Percentiles rank a stretch among this genome's conserved stretches.
Conservation (phyloP, 2,888 invertebrate genomes). For the Acanthacorydalis orientalis region DNA sequence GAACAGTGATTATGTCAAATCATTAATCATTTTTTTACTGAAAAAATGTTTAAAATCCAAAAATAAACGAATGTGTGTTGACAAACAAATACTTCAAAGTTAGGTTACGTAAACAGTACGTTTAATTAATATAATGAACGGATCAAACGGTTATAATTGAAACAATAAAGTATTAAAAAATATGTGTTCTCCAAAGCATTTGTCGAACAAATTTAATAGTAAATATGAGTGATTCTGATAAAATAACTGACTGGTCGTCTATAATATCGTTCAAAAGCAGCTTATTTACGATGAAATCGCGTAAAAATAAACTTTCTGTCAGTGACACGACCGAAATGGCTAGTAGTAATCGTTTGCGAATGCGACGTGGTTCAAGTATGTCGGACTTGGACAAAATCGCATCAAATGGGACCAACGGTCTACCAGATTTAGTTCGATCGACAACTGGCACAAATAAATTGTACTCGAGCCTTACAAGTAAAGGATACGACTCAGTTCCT, state of each 20-base stretch:
- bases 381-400: slow-evolving; percentile 52
- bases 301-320: slow-evolving; percentile 15
- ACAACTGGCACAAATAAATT: slow-evolving; percentile 27
- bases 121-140: no score
- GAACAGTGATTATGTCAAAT: no score
- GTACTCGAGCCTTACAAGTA: slow-evolving; percentile 21
- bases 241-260: slow-evolving; percentile 38
- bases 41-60: no score
- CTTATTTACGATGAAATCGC: slow-evolving; percentile 34
- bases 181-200: no score
- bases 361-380: slow-evolving; percentile 53
- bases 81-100: no score
- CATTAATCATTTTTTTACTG: no score
- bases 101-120: no score
- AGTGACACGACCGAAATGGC: slow-evolving; percentile 13
- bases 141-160: no score
- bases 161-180: no score
- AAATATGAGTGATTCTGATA: slow-evolving; percentile 15
- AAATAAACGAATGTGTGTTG: no score
- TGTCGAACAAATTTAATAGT: no score
- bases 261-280: slow-evolving; percentile 38
- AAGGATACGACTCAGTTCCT: slow-evolving; percentile 29
- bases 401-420: slow-evolving; percentile 7
- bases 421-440: slow-evolving; percentile 32
- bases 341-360: slow-evolving; percentile 27